Conservation (phyloP, 2,797 vertebrate species). For the Anguilla marmorata region DNA sequence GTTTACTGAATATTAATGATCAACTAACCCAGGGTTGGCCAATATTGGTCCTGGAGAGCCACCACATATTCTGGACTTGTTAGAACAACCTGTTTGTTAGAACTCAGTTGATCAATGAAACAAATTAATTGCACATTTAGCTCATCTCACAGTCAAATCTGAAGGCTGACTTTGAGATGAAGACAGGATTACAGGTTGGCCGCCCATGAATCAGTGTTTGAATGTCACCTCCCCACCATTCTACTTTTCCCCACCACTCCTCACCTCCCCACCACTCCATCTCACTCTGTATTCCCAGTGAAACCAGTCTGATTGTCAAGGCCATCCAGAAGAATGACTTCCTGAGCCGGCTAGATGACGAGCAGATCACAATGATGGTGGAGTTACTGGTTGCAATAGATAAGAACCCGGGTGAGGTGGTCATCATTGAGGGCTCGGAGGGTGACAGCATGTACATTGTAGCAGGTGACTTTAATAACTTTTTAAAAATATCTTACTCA, state of each 20-base stretch:
- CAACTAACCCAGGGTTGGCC: no score
- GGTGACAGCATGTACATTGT: constrained; percentile 81
- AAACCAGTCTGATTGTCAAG: constrained; percentile 71
- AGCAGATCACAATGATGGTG: constrained; percentile 77
- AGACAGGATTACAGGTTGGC: not conserved
- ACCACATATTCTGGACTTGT: no score
- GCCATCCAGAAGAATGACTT: constrained; percentile 77
- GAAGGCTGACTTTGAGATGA: not conserved
- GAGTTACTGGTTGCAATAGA: constrained; percentile 61
- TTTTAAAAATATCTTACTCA: not conserved
- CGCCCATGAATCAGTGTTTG: not conserved
- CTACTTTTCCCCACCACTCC: not conserved
- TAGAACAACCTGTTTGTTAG: no score
- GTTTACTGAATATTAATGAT: not conserved
- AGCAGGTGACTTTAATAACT: constrained; percentile 62
- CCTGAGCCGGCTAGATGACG: constrained; percentile 75
- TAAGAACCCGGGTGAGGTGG: constrained; percentile 54
- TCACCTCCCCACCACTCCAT: constrained; percentile 8
- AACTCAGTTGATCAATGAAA: no score
- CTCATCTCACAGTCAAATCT: not conserved
- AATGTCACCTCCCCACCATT: not conserved
- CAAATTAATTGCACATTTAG: no score
- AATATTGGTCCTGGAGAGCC: no score
- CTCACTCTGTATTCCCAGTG: constrained; percentile 55
- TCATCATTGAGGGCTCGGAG: constrained; percentile 78